Evolutionary conservation across 2,797 vertebrate genomes (phyloP), one percentile per base, ranked within the genome.

Genomic region (Takifugu rubripes): DNA sequence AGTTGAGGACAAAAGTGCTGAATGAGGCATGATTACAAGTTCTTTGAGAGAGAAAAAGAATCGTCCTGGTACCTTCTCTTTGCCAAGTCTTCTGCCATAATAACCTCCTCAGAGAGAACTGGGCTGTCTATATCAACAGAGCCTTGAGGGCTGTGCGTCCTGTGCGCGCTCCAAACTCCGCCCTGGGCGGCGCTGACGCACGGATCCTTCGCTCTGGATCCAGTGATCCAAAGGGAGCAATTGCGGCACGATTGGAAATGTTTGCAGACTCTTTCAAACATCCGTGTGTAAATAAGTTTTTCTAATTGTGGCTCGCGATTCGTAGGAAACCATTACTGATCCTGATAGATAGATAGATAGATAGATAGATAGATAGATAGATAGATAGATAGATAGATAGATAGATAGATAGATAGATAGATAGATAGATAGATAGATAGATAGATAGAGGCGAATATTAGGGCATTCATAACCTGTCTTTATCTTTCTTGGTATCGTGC

Each of bases 91-190:
- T 77, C 71, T 72, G 70, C 72, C 72, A 81, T 80, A 85, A 81
- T 80, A 85, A 73, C 77, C 79, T 84, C 54, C 57, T 2, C 11
- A 27, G 66, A 25, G 48, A 75, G 79, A 58, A 79, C 72, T 52
- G 61, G 31, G 54, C 62, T 54, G 72, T 36, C 68, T 82, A 73
- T 83, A 84, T 84, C 68, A 79, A 79, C 78, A 63, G 52, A 46
- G 63, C 74, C 50, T 7, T n/a, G 72, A 72, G 78, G 66, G 73
- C 57, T 40, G 78, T 5, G 77, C 59, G 74, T 66, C 54, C 59
- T 27, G 85, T 42, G 82, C 49, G 60, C 75, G 62, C 64, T 46
- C 47, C 70, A 54, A 53, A 52, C 85, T 68, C 87, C 88, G 75
- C 84, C 88, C 86, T 66, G 48, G 40, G 54, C 55, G 15, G 69